Evolutionary conservation across 2,113 vertebrate genomes (phyloP), one percentile per base, ranked within the genome.

Genomic region (Corvus cornix): DNA sequence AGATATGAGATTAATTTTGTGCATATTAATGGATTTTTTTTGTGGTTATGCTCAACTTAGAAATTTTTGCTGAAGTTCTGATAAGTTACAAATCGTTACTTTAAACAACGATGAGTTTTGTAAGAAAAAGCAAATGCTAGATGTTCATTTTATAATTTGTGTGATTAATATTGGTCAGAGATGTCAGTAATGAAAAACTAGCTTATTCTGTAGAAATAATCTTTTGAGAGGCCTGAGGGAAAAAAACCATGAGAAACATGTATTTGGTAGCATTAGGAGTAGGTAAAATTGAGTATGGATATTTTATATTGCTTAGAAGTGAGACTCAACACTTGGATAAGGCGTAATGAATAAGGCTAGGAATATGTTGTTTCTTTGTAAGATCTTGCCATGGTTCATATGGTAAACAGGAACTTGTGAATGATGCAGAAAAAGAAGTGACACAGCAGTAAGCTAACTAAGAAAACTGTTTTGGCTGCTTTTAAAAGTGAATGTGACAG

Each of bases 381-480:
- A 79, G 73, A 30, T 56, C 66, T 64, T 49, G 10, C 39, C 16
- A 1, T 84, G 41, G 49, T 58, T 92, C 31, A 44, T 79, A 22
- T 1, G 26, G 30, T 91, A 89, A 95, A 95, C 73, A 84, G 84
- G 62, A 95, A 72, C 84, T 89, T 52, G 20, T 81, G 33, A 86
- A 75, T 66, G 92, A 89, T 79, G 84, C 81, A 92, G 41, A 72
- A 79, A 43, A 37, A 87, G 77, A 91, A 75, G 84, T 87, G 49
- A 81, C 63, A 76, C 12, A 69, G 51, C 72, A 93, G 24, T 70
- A 86, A 79, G 58, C 16, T 63, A 53, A 78, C 5, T 62, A 39
- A 81, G 68, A 90, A 92, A 78, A 89, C 41, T 75, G 10, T 94
- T 95, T 82, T 95, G 81, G 44, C 81, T 81, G 69, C 44, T 87